A percentile compares a stretch with the other conserved stretches of the same genome.
Conservation (phyloP, 2,888 invertebrate genomes). For the Caenorhabditis imperialis region DNA sequence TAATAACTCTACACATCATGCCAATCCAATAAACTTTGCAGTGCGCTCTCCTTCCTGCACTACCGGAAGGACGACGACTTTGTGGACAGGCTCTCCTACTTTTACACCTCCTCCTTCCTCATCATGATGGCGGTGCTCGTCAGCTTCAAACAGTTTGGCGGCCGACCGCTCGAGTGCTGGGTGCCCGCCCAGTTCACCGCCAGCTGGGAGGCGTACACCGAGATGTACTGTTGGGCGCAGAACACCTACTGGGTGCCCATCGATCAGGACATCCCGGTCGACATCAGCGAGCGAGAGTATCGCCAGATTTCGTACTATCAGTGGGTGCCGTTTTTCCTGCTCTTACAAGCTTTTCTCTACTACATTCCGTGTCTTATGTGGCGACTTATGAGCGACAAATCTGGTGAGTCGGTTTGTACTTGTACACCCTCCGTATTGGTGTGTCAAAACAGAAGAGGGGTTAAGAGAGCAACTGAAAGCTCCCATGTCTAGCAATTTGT, state of each 20-base stretch:
- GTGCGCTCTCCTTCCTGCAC: constrained; percentile 77
- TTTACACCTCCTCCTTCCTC: constrained; percentile 78
- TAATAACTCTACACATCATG: constrained; percentile 3
- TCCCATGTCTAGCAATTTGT: too few species aligned
- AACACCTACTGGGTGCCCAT: constrained; percentile 80
- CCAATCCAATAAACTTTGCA: constrained; percentile 51
- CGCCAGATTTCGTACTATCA: constrained; percentile 78
- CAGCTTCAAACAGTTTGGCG: constrained; percentile 78
- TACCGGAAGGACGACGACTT: constrained; percentile 78
- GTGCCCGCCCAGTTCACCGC: constrained; percentile 80
- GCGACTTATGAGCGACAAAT: constrained; percentile 80
- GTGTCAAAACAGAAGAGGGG: too few species aligned
- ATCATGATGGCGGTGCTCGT: constrained; percentile 79
- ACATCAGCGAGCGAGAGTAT: constrained; percentile 79
- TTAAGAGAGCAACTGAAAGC: too few species aligned
- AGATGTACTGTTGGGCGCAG: constrained; percentile 81
- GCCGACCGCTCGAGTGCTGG: constrained; percentile 78
- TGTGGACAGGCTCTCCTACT: constrained; percentile 77
- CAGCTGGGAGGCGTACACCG: constrained; percentile 81
- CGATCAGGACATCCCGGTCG: constrained; percentile 77
- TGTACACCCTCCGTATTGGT: too few species aligned
- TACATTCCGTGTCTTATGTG: constrained; percentile 81
- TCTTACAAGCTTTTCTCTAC: constrained; percentile 79
- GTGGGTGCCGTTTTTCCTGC: constrained; percentile 73
- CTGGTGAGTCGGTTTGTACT: too few species aligned